Conservation (phyloP, 2,113 vertebrate species). For the Myotis lucifugus region DNA sequence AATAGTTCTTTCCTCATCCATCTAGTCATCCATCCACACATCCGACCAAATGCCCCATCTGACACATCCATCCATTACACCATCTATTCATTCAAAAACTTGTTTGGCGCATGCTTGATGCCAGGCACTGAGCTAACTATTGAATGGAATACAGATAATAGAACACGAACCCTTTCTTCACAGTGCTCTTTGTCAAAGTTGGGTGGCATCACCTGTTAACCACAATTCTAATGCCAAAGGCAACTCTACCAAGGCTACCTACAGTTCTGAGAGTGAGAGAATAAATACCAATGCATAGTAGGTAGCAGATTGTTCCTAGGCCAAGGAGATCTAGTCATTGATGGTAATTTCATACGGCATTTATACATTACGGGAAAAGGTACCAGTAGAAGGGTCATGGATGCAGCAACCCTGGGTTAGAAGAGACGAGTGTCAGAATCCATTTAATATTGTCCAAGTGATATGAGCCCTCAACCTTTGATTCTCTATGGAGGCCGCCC, state of each 20-base stretch:
- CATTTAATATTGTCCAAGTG: too few relatives aligned
- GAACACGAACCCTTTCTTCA: constrained; percentile 38
- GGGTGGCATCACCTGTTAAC: neutral
- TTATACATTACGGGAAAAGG: neutral
- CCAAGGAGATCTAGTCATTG: neutral
- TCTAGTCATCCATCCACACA: constrained; percentile 5
- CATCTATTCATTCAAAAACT: constrained; percentile 46
- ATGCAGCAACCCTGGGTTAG: neutral
- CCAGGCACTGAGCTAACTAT: neutral
- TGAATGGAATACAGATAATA: constrained; percentile 45
- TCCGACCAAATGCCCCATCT: neutral
- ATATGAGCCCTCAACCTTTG: neutral
- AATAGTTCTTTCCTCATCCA: constrained; percentile 65
- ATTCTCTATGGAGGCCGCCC: neutral
- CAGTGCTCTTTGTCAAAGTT: neutral
- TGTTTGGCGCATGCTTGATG: neutral
- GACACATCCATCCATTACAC: constrained; percentile 50
- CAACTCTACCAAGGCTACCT: neutral
- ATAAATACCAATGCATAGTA: neutral
- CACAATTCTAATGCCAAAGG: neutral
- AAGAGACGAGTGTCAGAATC: neutral
- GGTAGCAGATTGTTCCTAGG: neutral
- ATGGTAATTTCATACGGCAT: neutral
- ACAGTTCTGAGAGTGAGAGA: neutral
- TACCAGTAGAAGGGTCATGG: neutral